Percentiles rank a stretch among this genome's conserved stretches.
phyloP scores from a whole-genome alignment of 2,888 invertebrate species.

The Andrena trimmerana region DNA sequence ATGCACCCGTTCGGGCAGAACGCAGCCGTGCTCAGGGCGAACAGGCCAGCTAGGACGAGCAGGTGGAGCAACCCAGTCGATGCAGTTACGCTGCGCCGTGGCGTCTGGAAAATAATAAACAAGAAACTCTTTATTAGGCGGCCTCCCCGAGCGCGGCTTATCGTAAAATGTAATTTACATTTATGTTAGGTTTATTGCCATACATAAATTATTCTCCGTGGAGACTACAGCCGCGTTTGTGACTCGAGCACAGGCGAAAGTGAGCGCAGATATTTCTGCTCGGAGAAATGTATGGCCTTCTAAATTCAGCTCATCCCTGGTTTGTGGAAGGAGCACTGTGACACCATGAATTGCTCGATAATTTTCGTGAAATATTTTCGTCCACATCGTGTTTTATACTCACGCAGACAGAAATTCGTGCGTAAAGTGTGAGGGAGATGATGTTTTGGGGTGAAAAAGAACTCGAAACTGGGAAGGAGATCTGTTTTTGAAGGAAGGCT shows the following conservation, averaged over 20 bases:
- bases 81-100: slow-evolving; percentile 41
- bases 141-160: not conserved
- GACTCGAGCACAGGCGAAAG: slow-evolving; percentile 23
- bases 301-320: slow-evolving; percentile 8
- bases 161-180: slow-evolving; percentile 37
- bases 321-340: not conserved
- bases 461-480: too few species aligned
- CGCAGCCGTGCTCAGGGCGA: slow-evolving; percentile 84
- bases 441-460: too few species aligned
- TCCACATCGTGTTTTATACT: not conserved
- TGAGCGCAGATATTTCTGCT: slow-evolving; percentile 46
- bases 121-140: slow-evolving; percentile 32
- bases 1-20: slow-evolving; percentile 95
- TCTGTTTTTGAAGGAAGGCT: not conserved
- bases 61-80: slow-evolving; percentile 49
- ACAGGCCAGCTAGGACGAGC: slow-evolving; percentile 67
- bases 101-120: slow-evolving; percentile 62
- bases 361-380: not conserved
- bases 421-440: too few species aligned
- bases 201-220: slow-evolving; percentile 53
- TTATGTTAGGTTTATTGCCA: slow-evolving; percentile 34
- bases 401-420: too few species aligned
- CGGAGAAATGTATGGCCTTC: slow-evolving; percentile 7
- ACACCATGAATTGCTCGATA: not conserved
- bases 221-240: slow-evolving; percentile 24